Base-by-base conservation (phyloP, 2,888 invertebrate genomes). In the Empis stercorea region DNA sequence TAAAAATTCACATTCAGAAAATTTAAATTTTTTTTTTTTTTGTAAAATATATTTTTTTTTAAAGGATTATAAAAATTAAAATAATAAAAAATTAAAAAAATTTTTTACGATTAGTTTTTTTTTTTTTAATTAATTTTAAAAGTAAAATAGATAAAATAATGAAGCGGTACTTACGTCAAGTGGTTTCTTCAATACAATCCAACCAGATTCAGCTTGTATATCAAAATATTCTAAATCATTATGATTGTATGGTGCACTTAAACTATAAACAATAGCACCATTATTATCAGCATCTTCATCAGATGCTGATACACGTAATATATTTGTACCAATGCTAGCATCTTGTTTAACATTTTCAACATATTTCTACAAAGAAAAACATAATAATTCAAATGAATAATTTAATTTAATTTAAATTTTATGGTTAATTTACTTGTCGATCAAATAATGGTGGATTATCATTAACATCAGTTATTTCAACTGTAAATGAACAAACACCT, bases 231-330 rank as follows among this genome's bases (percentile, higher is more conserved):
- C 91, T 62, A 94, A 78, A 70, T 91, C 89, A 46, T 84, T 81
- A 11, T 87, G 84, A 68, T 92, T 89, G 60, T 84, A 84, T 2
- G 89, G 87, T 37, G 93, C 88, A 59, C 86, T 91, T 59, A 95
- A 72, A 39, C 89, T 87, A 66, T 94, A 95, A 14, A 88, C 81
- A 61, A 95, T 93, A 48, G 91, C 92, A 20, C 95, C 94, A 68
- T 97, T 97, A 67, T 89, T 88, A 63, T 95, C 95, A 32, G 93
- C 92, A 74, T 96, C 96, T 71, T 94, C 94, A 66, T 94, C 94
- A 39, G 93, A 94, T 51, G 95, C 94, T 15, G 94, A 95, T 27
- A 95, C 93, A 62, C 93, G 79, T 54, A 93, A 74, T 59, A 94
- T 93, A 68, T 93, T 93, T 20, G 92, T 92, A 53, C 92, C 93